Evolutionary conservation across 2,113 vertebrate species (phyloP).

Genomic region (Madoqua kirkii): DNA sequence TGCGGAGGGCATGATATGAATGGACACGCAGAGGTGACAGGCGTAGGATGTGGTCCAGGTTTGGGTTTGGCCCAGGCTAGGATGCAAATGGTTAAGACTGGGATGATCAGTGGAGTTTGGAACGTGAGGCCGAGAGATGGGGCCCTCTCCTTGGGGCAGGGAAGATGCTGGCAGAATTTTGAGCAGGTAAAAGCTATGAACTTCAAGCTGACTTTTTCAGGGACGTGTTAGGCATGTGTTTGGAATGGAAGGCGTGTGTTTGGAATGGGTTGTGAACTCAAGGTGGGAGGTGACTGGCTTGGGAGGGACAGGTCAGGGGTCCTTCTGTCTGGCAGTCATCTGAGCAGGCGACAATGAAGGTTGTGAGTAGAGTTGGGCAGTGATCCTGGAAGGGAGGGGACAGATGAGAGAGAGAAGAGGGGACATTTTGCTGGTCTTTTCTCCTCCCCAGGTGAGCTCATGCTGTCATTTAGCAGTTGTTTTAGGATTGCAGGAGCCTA

Average conservation of each 20-base stretch:
- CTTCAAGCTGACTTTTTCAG: neutral
- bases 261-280: neutral
- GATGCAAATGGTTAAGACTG: neutral
- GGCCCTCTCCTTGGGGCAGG: neutral
- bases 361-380: neutral
- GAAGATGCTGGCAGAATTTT: neutral
- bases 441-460: neutral
- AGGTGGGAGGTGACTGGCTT: neutral
- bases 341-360: neutral
- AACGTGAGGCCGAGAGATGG: neutral
- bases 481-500: neutral
- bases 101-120: neutral
- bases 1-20: neutral
- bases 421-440: neutral
- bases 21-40: neutral
- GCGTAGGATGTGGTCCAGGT: neutral
- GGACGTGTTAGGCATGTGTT: neutral
- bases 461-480: neutral
- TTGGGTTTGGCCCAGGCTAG: neutral
- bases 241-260: neutral
- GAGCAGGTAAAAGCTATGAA: neutral
- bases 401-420: neutral
- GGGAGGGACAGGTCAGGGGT: neutral
- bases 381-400: neutral
- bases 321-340: neutral